Evolutionary conservation across 53 echinoderm and acorn worm species (phyloP).

Genomic region (Pentamera pediparva): DNA sequence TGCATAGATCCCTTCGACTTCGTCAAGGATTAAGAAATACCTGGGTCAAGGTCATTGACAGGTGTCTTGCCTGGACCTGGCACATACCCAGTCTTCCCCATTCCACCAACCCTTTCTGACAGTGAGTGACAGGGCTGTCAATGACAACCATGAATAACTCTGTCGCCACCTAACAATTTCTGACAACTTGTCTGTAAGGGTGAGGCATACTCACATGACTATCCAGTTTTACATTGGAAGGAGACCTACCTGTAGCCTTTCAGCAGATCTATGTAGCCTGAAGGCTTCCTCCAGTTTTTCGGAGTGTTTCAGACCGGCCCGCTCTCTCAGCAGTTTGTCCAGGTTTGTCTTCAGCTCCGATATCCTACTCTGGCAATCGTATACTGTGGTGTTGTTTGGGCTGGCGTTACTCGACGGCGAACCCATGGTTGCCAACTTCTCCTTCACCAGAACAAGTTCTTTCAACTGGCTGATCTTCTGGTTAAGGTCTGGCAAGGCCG

Average conservation of each 20-base stretch:
- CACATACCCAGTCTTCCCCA: too few relatives aligned
- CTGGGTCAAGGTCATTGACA: too few relatives aligned
- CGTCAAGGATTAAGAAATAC: too few relatives aligned
- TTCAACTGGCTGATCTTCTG: slow-evolving; percentile 14
- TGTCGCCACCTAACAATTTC: too few relatives aligned
- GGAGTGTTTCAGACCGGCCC: slow-evolving; percentile 13
- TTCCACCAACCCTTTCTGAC: too few relatives aligned
- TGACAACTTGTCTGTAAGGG: too few relatives aligned
- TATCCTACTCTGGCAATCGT: slow-evolving; percentile 15
- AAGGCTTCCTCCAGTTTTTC: background rate
- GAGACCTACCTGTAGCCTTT: background rate
- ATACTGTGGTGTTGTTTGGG: background rate
- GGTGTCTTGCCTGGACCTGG: too few relatives aligned
- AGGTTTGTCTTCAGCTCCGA: slow-evolving; percentile 41
- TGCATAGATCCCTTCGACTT: too few relatives aligned
- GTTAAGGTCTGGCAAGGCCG: slow-evolving; percentile 11
- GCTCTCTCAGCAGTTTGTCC: slow-evolving; percentile 29
- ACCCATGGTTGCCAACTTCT: slow-evolving; percentile 6
- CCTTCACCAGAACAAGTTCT: background rate
- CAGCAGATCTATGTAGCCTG: background rate
- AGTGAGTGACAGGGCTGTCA: too few relatives aligned
- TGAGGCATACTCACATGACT: too few relatives aligned
- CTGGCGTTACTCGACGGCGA: background rate
- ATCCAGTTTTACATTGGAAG: too few relatives aligned
- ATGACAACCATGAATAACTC: too few relatives aligned